phyloP scores from a whole-genome alignment of 2,113 vertebrate species.

The Podarcis muralis region DNA sequence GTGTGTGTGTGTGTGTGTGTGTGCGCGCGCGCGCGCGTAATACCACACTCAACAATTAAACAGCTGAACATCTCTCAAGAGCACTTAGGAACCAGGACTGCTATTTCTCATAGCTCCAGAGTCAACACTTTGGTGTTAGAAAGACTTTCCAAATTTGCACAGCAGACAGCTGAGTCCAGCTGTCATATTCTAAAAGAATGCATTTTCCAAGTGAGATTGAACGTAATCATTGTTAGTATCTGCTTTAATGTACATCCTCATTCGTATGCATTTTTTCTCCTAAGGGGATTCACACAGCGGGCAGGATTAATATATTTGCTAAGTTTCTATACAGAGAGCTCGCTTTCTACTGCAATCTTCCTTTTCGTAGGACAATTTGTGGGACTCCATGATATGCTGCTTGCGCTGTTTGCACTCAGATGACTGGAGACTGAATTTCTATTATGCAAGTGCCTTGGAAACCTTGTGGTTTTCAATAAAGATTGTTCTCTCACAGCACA shows the following conservation, averaged over 20 bases:
- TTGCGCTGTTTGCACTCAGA: conserved; percentile 69
- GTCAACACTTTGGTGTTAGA: conserved; percentile 56
- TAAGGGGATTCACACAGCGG: conserved; percentile 62
- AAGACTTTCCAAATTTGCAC: conserved; percentile 54
- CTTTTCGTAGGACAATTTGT: conserved; percentile 76
- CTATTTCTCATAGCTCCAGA: conserved; percentile 41
- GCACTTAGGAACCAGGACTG: conserved; percentile 35
- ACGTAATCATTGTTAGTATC: conserved; percentile 68
- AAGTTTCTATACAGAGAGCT: conserved; percentile 53
- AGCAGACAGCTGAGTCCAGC: conserved; percentile 65
- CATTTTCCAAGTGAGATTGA: conserved; percentile 63
- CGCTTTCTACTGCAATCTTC: conserved; percentile 73
- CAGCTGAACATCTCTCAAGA: conserved; percentile 29
- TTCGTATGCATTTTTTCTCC: conserved; percentile 55
- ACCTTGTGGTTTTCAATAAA: conserved; percentile 79
- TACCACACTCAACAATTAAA: not conserved
- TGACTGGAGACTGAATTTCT: conserved; percentile 81
- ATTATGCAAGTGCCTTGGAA: conserved; percentile 81
- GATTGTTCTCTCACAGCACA: conserved; percentile 82
- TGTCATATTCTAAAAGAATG: conserved; percentile 57
- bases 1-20: no score
- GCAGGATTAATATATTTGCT: conserved; percentile 62
- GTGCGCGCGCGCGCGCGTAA: not conserved
- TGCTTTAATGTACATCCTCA: conserved; percentile 62
- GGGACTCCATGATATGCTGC: conserved; percentile 74